A percentile compares a stretch with the other conserved stretches of the same genome.
phyloP scores from a whole-genome alignment of 2,113 vertebrate genomes.

The Lophura nycthemera region DNA sequence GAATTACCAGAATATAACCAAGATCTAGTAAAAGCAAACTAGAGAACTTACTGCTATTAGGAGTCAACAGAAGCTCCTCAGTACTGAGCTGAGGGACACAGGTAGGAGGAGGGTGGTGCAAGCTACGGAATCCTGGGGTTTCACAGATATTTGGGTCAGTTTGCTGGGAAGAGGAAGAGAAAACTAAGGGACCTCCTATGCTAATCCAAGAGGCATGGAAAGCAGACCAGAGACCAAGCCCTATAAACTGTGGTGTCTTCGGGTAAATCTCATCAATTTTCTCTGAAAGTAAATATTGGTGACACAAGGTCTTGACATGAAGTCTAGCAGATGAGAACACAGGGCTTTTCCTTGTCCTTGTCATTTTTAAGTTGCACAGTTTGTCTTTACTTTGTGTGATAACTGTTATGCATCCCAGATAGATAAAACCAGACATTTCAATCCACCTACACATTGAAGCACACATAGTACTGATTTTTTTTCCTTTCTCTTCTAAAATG shows the following conservation, averaged over 20 bases:
- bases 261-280: not conserved
- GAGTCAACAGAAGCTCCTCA: not conserved
- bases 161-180: not conserved
- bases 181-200: not conserved
- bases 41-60: not conserved
- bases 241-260: not conserved
- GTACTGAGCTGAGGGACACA: not conserved
- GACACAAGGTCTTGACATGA: not conserved
- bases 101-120: not conserved
- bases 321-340: not conserved
- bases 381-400: not conserved
- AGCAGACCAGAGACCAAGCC: not conserved
- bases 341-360: not conserved
- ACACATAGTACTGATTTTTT: not conserved
- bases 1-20: not conserved
- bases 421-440: not conserved
- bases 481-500: not conserved
- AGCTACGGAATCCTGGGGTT: not conserved
- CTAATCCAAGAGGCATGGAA: not conserved
- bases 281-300: not conserved
- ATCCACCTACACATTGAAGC: accelerated
- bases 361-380: not conserved
- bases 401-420: not conserved
- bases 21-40: not conserved
- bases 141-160: not conserved